Evolutionary conservation across 2,113 vertebrate species (phyloP).

Genomic region (Apaloderma vittatum): DNA sequence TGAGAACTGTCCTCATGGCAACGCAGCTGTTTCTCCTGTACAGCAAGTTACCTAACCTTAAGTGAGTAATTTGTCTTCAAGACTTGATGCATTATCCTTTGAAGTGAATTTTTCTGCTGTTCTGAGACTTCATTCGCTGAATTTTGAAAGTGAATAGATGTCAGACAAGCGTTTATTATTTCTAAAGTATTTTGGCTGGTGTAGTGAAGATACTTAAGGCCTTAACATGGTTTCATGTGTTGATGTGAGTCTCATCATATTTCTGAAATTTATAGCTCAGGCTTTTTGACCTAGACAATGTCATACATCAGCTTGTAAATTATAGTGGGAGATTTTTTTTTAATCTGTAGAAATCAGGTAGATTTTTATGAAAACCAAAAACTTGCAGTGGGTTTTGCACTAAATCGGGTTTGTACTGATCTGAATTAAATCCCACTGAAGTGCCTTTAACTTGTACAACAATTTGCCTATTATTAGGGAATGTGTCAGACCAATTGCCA

Average conservation of each 20-base stretch:
- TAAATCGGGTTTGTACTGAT: fast-evolving
- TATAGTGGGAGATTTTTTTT: not conserved
- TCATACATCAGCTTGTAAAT: not conserved
- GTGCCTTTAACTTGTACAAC: not conserved
- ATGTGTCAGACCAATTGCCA: not conserved
- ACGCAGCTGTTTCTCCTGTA: constrained; percentile 43
- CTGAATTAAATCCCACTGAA: not conserved
- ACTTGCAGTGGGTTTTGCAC: not conserved
- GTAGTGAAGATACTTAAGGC: not conserved
- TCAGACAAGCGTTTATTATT: not conserved
- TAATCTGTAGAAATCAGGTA: not conserved
- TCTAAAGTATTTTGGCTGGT: not conserved
- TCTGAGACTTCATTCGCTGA: constrained; percentile 24
- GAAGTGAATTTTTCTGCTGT: not conserved
- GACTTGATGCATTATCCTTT: constrained; percentile 2
- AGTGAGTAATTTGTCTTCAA: constrained; percentile 42
- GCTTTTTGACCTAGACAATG: not conserved
- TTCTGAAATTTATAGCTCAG: not conserved
- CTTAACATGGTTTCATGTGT: not conserved
- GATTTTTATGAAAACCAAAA: not conserved
- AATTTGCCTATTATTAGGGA: not conserved
- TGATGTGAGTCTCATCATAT: not conserved
- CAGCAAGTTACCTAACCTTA: constrained; percentile 23
- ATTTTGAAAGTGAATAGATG: constrained; percentile 5
- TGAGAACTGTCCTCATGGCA: constrained; percentile 2